phyloP scores from a whole-genome alignment of 2,888 invertebrate genomes.

The Phortica magna region DNA sequence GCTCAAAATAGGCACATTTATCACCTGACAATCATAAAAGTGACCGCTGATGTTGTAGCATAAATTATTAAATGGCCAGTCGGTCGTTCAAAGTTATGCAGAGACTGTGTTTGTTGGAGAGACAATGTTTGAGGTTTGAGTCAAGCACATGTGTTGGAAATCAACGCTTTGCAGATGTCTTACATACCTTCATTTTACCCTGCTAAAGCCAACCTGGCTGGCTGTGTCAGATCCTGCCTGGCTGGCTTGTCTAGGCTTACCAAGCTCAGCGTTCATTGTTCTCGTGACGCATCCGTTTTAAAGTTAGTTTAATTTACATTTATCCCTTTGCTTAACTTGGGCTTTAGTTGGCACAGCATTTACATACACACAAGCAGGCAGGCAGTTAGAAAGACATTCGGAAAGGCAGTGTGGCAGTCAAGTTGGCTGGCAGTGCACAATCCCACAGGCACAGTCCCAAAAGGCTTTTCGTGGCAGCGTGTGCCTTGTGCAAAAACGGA shows the following conservation, averaged over 20 bases:
- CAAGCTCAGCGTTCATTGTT: slow-evolving; percentile 28
- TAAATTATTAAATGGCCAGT: slow-evolving; percentile 53
- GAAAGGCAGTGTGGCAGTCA: background rate
- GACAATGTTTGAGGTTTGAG: slow-evolving; percentile 39
- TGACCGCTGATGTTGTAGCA: slow-evolving; percentile 38
- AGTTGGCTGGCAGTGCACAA: background rate
- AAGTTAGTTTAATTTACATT: slow-evolving; percentile 76
- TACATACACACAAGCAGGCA: slow-evolving; percentile 42
- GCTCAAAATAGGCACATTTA: slow-evolving; percentile 49
- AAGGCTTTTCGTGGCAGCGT: slow-evolving; percentile 17
- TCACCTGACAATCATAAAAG: slow-evolving; percentile 43
- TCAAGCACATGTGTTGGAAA: slow-evolving; percentile 51
- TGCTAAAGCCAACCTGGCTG: background rate
- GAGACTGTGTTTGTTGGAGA: background rate
- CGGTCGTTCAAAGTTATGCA: background rate
- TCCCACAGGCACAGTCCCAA: slow-evolving; percentile 20
- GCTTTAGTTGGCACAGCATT: slow-evolving; percentile 58
- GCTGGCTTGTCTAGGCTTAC: slow-evolving; percentile 19
- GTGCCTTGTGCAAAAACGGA: slow-evolving; percentile 55
- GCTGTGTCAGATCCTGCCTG: slow-evolving; percentile 38
- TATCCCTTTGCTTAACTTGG: slow-evolving; percentile 65
- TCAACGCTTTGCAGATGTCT: slow-evolving; percentile 50
- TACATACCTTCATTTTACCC: background rate
- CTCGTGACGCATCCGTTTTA: slow-evolving; percentile 48
- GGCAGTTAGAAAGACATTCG: background rate